Evolutionary conservation across 1,140 invertebrate genomes (phyloP), one percentile per base, ranked within the genome.

Genomic region (Drosophila auraria): DNA sequence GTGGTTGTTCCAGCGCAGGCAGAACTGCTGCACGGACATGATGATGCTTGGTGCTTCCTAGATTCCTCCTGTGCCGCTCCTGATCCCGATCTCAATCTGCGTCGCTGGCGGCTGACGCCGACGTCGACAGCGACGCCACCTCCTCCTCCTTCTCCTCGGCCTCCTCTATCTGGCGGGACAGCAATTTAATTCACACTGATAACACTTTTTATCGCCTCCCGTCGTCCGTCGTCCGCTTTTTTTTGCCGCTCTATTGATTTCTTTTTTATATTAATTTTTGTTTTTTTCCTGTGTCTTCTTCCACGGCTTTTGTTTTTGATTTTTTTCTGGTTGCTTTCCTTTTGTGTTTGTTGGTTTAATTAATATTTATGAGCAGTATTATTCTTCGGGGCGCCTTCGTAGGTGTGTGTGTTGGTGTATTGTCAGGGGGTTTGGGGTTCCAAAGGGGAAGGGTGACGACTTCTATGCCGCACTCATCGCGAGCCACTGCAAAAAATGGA

Each of bases 1-100:
- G 94, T 98, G 97, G 94, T 97, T 97, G 93, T 97, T 97, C 97
- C 97, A 97, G 62, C 97, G 94, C 70, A 97, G 94, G 93, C 97
- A 97, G 93, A 97, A 98, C 87, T 98, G 96, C 93, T 97, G 97
- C 93, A 95, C 95, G 69, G 96, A 94, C 96, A 96, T 96, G 81
- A 44, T 86, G 70, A 51, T 25, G 49, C 14, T n/a, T 36, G 36
- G 47, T 40, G 61, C 36, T 45, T 56, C 25, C 56, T 38, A 44
- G 45, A 54, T 23, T 59, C 33, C 36, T 38, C 53, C 36, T 23
- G 33, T 44, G 58, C 44, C 45, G 74, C 73, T 68, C 56, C 68
- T 69, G 58, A 64, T 74, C 80, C 79, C 20, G 8, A 40, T 11
- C 36, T 74, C 64, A 53, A 70, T 68, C 47, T 20, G 63, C 33